These are phyloP conservation scores for Chaetodon auriga DNA, from an alignment of 2,113 vertebrate species.

Conservation along the genomic window DNA sequence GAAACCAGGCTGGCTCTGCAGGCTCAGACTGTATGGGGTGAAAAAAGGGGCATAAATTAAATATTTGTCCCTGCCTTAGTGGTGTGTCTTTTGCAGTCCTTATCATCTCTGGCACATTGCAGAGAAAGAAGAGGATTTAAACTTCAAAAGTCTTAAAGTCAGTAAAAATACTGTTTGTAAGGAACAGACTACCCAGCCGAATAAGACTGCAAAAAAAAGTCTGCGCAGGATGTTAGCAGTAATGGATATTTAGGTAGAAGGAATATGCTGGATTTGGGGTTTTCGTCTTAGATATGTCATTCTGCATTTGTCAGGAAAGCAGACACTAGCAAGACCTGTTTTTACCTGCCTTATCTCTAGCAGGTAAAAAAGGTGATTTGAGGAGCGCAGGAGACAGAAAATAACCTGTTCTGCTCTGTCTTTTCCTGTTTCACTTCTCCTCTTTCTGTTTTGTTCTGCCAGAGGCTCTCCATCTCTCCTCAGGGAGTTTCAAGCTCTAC, in stretches of 20 bases:
- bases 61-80: slow-evolving; percentile 32
- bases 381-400: slow-evolving; percentile 50
- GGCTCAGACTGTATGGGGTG: slow-evolving; percentile 1
- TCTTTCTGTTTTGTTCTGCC: slow-evolving; percentile 56
- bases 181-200: slow-evolving; percentile 19
- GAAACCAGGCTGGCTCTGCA: background rate
- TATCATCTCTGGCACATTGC: slow-evolving; percentile 50
- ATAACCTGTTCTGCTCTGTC: slow-evolving; percentile 40
- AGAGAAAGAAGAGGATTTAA: slow-evolving; percentile 31
- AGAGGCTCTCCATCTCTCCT: slow-evolving; percentile 55
- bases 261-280: slow-evolving; percentile 17
- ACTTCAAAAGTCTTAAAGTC: slow-evolving; percentile 41
- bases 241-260: slow-evolving; percentile 18
- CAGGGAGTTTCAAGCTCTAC: slow-evolving; percentile 46
- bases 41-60: slow-evolving; percentile 38
- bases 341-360: slow-evolving; percentile 33
- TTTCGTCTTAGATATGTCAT: slow-evolving; percentile 15
- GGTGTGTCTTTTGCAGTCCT: slow-evolving; percentile 22
- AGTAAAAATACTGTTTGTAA: slow-evolving; percentile 31
- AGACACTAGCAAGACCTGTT: slow-evolving; percentile 9
- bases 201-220: slow-evolving; percentile 4
- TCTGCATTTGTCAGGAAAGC: slow-evolving; percentile 44
- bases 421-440: slow-evolving; percentile 40
- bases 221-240: slow-evolving; percentile 19
- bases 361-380: slow-evolving; percentile 24